Base-by-base conservation (phyloP, 2,797 vertebrate species). In the Psittacula derbiana region DNA sequence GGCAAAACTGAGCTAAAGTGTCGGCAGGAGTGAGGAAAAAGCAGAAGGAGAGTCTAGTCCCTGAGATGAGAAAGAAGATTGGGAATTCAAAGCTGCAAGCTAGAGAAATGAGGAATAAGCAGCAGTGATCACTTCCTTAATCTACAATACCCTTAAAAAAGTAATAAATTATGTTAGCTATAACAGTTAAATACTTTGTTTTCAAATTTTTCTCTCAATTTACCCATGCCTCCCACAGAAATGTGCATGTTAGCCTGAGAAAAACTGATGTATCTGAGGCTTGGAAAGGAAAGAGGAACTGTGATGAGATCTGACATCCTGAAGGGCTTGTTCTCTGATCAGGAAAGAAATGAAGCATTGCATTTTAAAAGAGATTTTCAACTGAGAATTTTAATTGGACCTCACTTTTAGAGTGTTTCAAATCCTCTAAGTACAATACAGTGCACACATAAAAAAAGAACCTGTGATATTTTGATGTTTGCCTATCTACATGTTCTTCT, bases 311-410 rank as follows among this genome's bases (percentile, higher is more conserved):
- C 60, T 94, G 82, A 88, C 82, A 88, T 92, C 57, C 69, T 93
- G 81, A 89, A 95, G 75, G 79, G 58, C 24, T 92, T 87, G 30
- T 90, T 90, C 64, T 92, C 74, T 57, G 38, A 85, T 86, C 66
- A 81, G 38, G 44, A 38, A 89, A 89, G 50, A 95, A 92, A 84
- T 28, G 50, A 94, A 93, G n/a, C 6, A 1, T 10, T 81, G 85
- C 60, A 93, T 86, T 92, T 93, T 86, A 88, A 86, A 88, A 83
- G 61, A 91, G 30, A 91, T 90, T 88, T 94, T 92, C 50, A 64
- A 76, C 40, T 11, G 64, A 67, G 90, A 84, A 90, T 76, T 73
- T 92, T 88, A 96, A 94, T 90, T 91, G 33, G 80, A 49, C 64
- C 38, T 92, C 71, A 60, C 74, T 79, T 84, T 62, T 90, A 83